phyloP scores from a whole-genome alignment of 2,888 invertebrate species.

The Reticulitermes lucifugus region DNA sequence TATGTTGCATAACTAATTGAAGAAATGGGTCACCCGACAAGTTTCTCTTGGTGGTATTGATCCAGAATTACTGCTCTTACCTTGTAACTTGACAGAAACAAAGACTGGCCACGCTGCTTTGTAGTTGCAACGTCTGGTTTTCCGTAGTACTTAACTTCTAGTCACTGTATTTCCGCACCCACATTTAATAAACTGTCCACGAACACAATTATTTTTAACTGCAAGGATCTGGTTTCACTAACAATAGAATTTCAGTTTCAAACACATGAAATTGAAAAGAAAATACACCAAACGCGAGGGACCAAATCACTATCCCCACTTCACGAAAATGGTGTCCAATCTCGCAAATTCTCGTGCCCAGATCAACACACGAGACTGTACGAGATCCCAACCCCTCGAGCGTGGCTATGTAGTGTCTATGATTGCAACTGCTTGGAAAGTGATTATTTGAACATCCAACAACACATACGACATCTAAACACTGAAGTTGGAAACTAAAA shows the following conservation, averaged over 20 bases:
- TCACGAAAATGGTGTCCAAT: conserved; percentile 55
- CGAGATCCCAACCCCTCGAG: conserved; percentile 52
- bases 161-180: conserved; percentile 50
- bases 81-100: conserved; percentile 55
- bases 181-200: conserved; percentile 49
- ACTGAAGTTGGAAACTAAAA: conserved; percentile 14
- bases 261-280: conserved; percentile 52
- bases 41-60: conserved; percentile 53
- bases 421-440: background rate
- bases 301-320: conserved; percentile 54
- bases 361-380: conserved; percentile 54
- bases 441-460: background rate
- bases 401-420: conserved; percentile 10
- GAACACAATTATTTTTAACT: conserved; percentile 50
- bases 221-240: conserved; percentile 45
- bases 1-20: conserved; percentile 27
- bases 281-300: conserved; percentile 54
- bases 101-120: conserved; percentile 56
- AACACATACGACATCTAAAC: conserved; percentile 37
- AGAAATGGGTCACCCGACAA: conserved; percentile 51
- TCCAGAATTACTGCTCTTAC: conserved; percentile 54
- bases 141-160: conserved; percentile 49
- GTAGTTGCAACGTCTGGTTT: conserved; percentile 53
- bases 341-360: conserved; percentile 53
- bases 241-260: conserved; percentile 47